phyloP scores from a whole-genome alignment of 1,140 invertebrate genomes.

The Drosophila ficusphila region DNA sequence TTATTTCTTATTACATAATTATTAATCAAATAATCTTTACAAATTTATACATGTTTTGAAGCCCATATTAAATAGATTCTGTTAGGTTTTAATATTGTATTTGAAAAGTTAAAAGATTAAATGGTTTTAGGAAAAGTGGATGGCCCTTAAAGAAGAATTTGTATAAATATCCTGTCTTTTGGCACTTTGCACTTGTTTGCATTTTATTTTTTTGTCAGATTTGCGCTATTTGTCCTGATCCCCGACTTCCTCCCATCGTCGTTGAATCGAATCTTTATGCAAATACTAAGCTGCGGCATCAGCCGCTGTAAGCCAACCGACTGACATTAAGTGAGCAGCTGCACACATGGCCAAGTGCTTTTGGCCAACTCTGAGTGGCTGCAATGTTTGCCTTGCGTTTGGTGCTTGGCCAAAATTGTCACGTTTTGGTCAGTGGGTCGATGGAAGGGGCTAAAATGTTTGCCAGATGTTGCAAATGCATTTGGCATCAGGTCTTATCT shows the following conservation, averaged over 20 bases:
- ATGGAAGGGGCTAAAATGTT: conserved; percentile 7
- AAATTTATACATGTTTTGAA: too few species aligned
- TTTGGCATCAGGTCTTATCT: conserved; percentile 4
- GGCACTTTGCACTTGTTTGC: not conserved
- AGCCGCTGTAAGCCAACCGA: conserved; percentile 28
- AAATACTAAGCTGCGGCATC: conserved; percentile 34
- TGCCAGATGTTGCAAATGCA: conserved; percentile 23
- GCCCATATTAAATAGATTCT: too few species aligned
- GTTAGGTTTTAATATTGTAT: too few species aligned
- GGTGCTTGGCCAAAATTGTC: conserved; percentile 32
- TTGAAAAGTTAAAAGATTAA: too few species aligned
- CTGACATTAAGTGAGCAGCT: conserved; percentile 33
- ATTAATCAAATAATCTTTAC: too few species aligned
- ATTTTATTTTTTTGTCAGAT: conserved; percentile 21
- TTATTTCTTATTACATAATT: too few species aligned
- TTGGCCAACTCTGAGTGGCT: conserved; percentile 21
- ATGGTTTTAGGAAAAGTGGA: too few species aligned
- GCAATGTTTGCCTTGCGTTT: conserved; percentile 29
- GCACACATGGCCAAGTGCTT: conserved; percentile 43
- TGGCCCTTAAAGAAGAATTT: too few species aligned
- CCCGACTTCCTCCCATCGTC: not conserved
- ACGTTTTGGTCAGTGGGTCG: conserved; percentile 33
- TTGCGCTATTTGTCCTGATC: conserved; percentile 18
- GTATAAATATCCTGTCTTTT: not conserved
- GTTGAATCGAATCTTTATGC: conserved; percentile 20